Percentiles rank a stretch among this genome's conserved stretches.
phyloP scores from a whole-genome alignment of 2,888 invertebrate species.

The Tachina lurida region DNA sequence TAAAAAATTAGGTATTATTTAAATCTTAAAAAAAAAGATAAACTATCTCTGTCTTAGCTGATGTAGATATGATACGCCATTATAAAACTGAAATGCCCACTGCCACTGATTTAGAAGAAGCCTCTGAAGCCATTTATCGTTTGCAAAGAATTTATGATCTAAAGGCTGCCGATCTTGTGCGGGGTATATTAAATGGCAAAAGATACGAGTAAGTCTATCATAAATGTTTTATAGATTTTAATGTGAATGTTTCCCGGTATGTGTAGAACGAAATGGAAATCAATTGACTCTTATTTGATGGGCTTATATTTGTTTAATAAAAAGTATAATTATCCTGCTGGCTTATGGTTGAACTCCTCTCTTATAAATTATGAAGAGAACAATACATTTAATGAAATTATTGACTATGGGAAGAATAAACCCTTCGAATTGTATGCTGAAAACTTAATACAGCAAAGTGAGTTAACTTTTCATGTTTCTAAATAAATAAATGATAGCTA shows the following conservation, averaged over 20 bases:
- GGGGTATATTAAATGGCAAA: slow-evolving; percentile 91
- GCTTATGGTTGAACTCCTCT: slow-evolving; percentile 75
- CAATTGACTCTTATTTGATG: slow-evolving; percentile 76
- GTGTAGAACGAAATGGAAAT: slow-evolving; percentile 74
- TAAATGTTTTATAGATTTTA: neutral
- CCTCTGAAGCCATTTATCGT: slow-evolving; percentile 94
- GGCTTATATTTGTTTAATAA: slow-evolving; percentile 74
- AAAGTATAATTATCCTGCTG: slow-evolving; percentile 71
- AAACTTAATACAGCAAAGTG: slow-evolving; percentile 75
- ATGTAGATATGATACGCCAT: slow-evolving; percentile 58
- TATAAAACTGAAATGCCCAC: slow-evolving; percentile 84
- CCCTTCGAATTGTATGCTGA: slow-evolving; percentile 76
- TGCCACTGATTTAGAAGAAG: slow-evolving; percentile 95
- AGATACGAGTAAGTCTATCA: slow-evolving; percentile 86
- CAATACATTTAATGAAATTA: slow-evolving; percentile 23
- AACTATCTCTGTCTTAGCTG: neutral
- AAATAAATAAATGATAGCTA: neutral
- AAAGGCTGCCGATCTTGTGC: slow-evolving; percentile 90
- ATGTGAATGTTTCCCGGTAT: too few relatives aligned
- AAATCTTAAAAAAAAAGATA: too few relatives aligned
- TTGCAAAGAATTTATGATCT: slow-evolving; percentile 95
- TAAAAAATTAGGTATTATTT: too few relatives aligned
- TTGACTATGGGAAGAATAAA: slow-evolving; percentile 62
- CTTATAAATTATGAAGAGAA: slow-evolving; percentile 61
- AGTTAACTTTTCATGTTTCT: slow-evolving; percentile 26